These are phyloP conservation scores for Molorchus minor DNA, from an alignment of 2,888 invertebrate species.

Conservation along the genomic window DNA sequence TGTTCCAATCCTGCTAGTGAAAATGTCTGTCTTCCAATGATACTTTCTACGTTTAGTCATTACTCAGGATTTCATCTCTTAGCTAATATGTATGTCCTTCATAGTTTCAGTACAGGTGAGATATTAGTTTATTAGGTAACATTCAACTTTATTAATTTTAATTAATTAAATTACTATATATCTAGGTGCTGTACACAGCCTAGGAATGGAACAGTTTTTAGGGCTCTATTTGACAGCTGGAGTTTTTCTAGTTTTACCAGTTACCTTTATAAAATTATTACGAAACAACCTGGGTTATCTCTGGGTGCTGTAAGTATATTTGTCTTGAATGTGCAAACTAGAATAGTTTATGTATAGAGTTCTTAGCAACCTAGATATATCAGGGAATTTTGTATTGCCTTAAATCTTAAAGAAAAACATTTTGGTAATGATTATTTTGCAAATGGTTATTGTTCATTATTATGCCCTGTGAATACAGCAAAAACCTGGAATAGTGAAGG, in stretches of 20 bases:
- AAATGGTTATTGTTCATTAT: too few relatives aligned
- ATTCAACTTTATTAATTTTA: too few relatives aligned
- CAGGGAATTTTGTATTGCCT: too few relatives aligned
- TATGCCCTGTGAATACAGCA: too few relatives aligned
- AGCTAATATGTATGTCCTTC: conserved; percentile 96
- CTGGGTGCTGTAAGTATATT: conserved; percentile 86
- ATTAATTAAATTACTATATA: too few relatives aligned
- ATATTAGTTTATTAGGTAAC: conserved; percentile 10
- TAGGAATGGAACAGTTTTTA: conserved; percentile 92
- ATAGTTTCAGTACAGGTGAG: conserved; percentile 76
- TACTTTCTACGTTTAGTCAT: conserved; percentile 95
- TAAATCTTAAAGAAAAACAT: too few relatives aligned
- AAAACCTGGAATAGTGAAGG: too few relatives aligned
- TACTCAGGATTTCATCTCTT: conserved; percentile 85
- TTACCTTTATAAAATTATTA: conserved; percentile 78
- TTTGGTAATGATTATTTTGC: too few relatives aligned
- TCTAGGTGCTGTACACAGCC: conserved; percentile 72
- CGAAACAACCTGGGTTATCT: conserved; percentile 78
- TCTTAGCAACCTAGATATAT: too few relatives aligned
- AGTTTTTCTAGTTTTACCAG: conserved; percentile 87
- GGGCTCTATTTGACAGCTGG: conserved; percentile 91
- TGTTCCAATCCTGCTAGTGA: conserved; percentile 82
- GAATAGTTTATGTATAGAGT: too few relatives aligned
- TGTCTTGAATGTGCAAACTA: background rate
- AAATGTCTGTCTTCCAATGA: conserved; percentile 85